Evolutionary conservation across 2,113 vertebrate species (phyloP).

Genomic region (Chinchilla lanigera): DNA sequence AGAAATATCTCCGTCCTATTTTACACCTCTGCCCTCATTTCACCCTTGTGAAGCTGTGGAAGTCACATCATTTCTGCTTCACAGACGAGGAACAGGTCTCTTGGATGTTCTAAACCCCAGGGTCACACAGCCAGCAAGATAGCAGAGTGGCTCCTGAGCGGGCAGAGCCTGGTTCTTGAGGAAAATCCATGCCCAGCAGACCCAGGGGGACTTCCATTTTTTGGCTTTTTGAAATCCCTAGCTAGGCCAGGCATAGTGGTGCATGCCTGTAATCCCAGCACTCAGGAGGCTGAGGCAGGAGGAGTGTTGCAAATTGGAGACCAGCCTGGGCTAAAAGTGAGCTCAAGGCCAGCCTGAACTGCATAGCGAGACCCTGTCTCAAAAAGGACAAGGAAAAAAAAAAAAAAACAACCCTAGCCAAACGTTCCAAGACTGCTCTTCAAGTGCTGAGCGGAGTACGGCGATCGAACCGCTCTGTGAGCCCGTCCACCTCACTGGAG

Average conservation of each 20-base stretch:
- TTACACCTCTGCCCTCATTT: not conserved
- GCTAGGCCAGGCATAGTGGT: no score
- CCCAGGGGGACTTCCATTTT: not conserved
- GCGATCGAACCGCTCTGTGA: no score
- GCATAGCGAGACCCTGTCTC: no score
- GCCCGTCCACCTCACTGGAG: no score
- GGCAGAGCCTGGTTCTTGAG: not conserved
- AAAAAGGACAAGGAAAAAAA: no score
- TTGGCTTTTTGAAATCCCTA: not conserved
- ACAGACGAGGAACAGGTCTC: not conserved
- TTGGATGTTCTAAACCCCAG: not conserved
- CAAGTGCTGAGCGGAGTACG: no score
- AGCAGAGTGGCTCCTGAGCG: not conserved
- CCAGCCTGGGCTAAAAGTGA: no score
- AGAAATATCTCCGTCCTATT: not conserved
- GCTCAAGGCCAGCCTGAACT: no score
- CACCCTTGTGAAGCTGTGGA: not conserved
- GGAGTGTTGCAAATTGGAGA: no score
- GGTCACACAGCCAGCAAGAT: not conserved
- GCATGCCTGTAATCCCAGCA: no score
- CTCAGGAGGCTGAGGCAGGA: no score
- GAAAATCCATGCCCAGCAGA: not conserved
- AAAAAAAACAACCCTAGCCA: not conserved
- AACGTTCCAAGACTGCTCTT: not conserved
- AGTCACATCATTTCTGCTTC: not conserved